These are phyloP conservation scores for Myotis planiceps DNA, from an alignment of 2,797 vertebrate species.

Conservation along the genomic window DNA sequence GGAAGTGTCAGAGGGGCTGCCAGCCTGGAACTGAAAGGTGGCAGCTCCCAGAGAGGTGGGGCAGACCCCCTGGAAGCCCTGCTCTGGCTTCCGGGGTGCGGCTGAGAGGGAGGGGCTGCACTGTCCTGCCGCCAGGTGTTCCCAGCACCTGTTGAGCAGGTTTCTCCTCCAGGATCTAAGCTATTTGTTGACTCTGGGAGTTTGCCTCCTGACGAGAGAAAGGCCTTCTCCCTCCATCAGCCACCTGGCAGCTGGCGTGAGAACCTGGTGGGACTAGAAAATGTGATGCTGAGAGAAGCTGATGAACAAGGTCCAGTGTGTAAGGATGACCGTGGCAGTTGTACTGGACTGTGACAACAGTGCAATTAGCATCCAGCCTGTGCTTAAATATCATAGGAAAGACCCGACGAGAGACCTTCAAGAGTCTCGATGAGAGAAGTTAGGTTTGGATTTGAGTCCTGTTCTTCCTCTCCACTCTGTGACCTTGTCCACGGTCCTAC, in stretches of 20 bases:
- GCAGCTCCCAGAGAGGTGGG: no score
- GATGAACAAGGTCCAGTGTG: not conserved
- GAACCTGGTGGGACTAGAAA: not conserved
- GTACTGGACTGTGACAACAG: not conserved
- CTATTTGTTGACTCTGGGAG: conserved; percentile 67
- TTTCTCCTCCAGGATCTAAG: conserved; percentile 70
- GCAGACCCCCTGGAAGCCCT: not conserved
- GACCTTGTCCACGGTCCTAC: not conserved
- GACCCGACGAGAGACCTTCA: not conserved
- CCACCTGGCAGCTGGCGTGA: conserved; percentile 51
- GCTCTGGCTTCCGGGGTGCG: not conserved
- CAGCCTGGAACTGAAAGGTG: not conserved
- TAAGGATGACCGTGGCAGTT: not conserved
- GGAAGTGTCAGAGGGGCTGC: not conserved
- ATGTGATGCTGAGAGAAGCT: not conserved
- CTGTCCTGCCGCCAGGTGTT: not conserved
- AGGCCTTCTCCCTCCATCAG: not conserved
- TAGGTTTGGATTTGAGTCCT: not conserved
- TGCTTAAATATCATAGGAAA: not conserved
- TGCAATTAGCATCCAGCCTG: not conserved
- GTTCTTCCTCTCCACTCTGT: not conserved
- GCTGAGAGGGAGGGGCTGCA: not conserved
- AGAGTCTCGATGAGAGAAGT: not conserved
- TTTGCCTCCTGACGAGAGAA: conserved; percentile 55
- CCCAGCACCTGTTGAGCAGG: conserved; percentile 50